Evolutionary conservation across 2,797 vertebrate genomes (phyloP).

Genomic region (Manis crassicaudata): DNA sequence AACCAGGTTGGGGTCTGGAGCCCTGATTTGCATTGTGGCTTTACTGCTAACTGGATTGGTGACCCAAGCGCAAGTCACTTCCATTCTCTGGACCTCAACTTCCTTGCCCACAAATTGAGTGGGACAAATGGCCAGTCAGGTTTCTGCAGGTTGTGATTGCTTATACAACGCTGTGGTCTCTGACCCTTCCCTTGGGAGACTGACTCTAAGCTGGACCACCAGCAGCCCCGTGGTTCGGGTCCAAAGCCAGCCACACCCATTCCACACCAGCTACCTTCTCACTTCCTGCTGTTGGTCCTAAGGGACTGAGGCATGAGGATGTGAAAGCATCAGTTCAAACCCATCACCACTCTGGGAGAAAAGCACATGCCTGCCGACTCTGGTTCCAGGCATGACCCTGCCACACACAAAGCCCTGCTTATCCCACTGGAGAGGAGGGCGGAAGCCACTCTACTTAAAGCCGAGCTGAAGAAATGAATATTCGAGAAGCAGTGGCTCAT

Average conservation of each 20-base stretch:
- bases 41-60: background rate
- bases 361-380: background rate
- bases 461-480: slow-evolving; percentile 83
- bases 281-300: background rate
- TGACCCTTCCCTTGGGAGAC: too few species aligned
- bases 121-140: too few species aligned
- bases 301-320: background rate
- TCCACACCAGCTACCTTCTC: background rate
- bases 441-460: slow-evolving; percentile 77
- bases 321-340: background rate
- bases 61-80: background rate
- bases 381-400: background rate
- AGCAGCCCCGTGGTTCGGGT: background rate
- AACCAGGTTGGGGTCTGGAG: background rate
- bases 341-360: background rate
- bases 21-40: accelerated
- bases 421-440: slow-evolving; percentile 60
- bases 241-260: background rate
- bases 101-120: background rate
- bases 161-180: accelerated
- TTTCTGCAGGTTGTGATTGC: background rate
- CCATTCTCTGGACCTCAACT: background rate
- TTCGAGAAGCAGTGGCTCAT: slow-evolving; percentile 80
- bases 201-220: background rate
- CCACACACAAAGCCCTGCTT: background rate